Conservation (phyloP, 2,888 invertebrate species). For the Ceramica pisi region DNA sequence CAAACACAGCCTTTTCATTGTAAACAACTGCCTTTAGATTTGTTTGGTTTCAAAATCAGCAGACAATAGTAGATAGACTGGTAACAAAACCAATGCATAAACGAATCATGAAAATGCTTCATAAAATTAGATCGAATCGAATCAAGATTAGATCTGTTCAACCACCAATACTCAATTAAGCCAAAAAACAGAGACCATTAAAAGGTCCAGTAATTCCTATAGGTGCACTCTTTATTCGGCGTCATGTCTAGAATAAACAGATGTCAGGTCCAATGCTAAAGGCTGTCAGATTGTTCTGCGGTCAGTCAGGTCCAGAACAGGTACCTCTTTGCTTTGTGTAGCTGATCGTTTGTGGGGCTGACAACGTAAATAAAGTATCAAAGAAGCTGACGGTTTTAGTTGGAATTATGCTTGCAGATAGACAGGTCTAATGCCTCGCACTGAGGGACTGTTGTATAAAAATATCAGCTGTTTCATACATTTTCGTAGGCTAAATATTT, state of each 20-base stretch:
- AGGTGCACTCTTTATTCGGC: neutral
- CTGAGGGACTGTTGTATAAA: too few species aligned
- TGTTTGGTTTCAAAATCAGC: too few species aligned
- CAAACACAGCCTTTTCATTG: neutral
- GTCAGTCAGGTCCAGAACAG: constrained; percentile 2
- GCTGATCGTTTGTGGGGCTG: constrained; percentile 16
- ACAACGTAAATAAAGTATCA: constrained; percentile 1
- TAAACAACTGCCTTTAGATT: too few species aligned
- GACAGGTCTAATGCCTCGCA: too few species aligned
- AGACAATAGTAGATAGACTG: too few species aligned
- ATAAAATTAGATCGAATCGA: too few species aligned
- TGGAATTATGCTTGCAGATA: neutral
- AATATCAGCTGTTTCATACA: too few species aligned
- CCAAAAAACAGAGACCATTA: neutral
- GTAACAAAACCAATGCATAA: neutral
- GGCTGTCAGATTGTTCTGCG: neutral
- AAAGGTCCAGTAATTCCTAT: neutral
- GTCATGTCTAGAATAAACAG: neutral
- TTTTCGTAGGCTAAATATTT: too few species aligned
- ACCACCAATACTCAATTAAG: too few species aligned
- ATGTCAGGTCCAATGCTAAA: neutral
- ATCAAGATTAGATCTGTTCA: too few species aligned
- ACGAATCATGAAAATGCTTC: neutral
- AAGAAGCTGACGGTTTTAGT: constrained; percentile 5
- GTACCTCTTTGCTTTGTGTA: constrained; percentile 12